Evolutionary conservation across 2,888 invertebrate species (phyloP), one percentile per base, ranked within the genome.

Genomic region (Lypha dubia): DNA sequence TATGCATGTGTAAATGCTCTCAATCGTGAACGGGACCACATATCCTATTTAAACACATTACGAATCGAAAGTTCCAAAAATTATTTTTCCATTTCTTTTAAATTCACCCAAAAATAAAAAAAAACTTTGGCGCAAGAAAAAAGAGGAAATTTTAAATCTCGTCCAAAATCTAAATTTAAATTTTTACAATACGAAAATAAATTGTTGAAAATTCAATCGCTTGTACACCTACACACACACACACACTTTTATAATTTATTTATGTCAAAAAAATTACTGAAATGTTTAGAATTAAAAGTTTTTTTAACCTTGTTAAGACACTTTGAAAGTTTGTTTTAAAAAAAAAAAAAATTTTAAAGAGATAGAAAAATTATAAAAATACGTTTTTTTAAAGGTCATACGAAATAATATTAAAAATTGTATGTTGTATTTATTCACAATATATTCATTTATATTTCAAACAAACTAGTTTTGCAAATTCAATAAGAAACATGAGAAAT

Each of bases 321-420:
- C 11, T 73, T 80, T 63, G 70, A 84, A 79, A 79, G 81, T 84
- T 65, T 77, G 7, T 44, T 46, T 49, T 60, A 24, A 13, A 41
- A 46, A 44, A 17, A 51, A n/a, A 62, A 13, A 65, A 46, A n/a
- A n/a, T n/a, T n/a, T n/a, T n/a, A n/a, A n/a, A 58, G 7, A 44
- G 28, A 53, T 22, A 62, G 63, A 53, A 53, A 8, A 15, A 13
- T 13, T 22, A 24, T 24, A 24, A 24, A 56, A 0, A 13, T 44
- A 63, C 24, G 41, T 41, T 58, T 58, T 58, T 63, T 32, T 60
- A 84, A 84, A 84, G 84, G 84, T 84, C 84, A 79, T 71, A 20
- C 22, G 38, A 62, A 56, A 77, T 76, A 46, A 68, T 68, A 56
- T 41, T 44, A 35, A 68, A 79, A 67, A 84, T 67, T 63, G 22